A percentile compares a stretch with the other conserved stretches of the same genome.
Conservation (phyloP, 2,888 invertebrate species). For the Sarcophaga caerulescens region DNA sequence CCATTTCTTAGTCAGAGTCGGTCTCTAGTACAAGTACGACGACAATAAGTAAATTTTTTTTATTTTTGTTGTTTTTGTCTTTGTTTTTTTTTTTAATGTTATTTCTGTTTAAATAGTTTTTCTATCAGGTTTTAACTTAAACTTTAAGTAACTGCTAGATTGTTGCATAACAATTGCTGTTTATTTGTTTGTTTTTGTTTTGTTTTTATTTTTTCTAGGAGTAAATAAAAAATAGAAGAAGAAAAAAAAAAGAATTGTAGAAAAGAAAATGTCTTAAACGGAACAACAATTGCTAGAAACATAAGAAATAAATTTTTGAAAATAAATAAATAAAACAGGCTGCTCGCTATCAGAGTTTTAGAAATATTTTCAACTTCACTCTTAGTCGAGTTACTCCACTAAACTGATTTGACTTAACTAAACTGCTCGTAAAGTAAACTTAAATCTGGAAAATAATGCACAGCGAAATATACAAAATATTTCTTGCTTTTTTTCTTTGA, state of each 20-base stretch:
- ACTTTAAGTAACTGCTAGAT: slow-evolving; percentile 44
- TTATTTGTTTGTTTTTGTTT: background rate
- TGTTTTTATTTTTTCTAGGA: background rate
- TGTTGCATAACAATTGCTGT: slow-evolving; percentile 64
- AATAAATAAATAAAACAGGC: slow-evolving; percentile 16
- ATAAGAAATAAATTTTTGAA: background rate
- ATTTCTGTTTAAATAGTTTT: slow-evolving; percentile 48
- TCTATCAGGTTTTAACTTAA: slow-evolving; percentile 51
- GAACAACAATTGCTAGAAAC: slow-evolving; percentile 34
- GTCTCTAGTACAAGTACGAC: background rate
- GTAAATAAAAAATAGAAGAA: slow-evolving; percentile 1
- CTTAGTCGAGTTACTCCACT: background rate
- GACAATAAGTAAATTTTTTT: slow-evolving; percentile 17
- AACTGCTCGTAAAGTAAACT: slow-evolving; percentile 11
- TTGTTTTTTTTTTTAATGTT: slow-evolving; percentile 21
- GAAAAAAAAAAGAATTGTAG: background rate
- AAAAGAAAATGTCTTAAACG: slow-evolving; percentile 12
- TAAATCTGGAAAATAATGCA: background rate
- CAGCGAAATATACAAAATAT: background rate
- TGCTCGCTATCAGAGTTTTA: slow-evolving; percentile 22
- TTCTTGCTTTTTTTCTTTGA: background rate
- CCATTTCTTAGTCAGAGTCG: background rate
- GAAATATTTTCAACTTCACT: slow-evolving; percentile 39
- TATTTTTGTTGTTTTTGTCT: slow-evolving; percentile 4
- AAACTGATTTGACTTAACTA: slow-evolving; percentile 14